Evolutionary conservation across 1,140 invertebrate species (phyloP).

Genomic region (Drosophila triauraria): DNA sequence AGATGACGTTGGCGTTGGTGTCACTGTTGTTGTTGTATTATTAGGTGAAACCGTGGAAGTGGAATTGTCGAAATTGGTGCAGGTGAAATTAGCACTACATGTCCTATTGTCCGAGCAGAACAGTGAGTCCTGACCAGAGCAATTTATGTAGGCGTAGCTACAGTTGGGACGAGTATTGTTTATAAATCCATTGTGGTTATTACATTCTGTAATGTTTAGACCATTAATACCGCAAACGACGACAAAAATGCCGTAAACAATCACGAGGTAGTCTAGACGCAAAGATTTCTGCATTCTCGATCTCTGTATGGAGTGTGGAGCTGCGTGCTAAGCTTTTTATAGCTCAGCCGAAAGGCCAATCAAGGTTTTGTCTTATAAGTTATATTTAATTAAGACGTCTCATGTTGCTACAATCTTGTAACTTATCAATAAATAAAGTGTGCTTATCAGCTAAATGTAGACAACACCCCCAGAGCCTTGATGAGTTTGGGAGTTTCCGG

Average conservation of each 20-base stretch:
- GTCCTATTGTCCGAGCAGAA: constrained; percentile 28
- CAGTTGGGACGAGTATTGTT: constrained; percentile 51
- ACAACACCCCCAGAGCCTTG: constrained; percentile 25
- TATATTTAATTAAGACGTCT: constrained; percentile 73
- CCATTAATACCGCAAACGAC: constrained; percentile 24
- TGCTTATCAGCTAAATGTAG: constrained; percentile 58
- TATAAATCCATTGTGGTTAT: constrained; percentile 8
- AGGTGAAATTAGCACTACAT: constrained; percentile 37
- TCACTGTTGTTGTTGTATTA: background rate
- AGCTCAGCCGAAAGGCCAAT: constrained; percentile 21
- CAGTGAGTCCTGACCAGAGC: constrained; percentile 37
- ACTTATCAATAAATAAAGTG: constrained; percentile 59
- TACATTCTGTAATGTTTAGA: constrained; percentile 52
- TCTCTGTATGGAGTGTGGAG: constrained; percentile 15
- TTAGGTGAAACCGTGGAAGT: constrained; percentile 1
- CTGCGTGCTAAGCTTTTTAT: constrained; percentile 66
- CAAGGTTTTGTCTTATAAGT: constrained; percentile 55
- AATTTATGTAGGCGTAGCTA: constrained; percentile 46
- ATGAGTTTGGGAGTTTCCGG: constrained; percentile 44
- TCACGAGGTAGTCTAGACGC: constrained; percentile 32
- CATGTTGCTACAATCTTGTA: constrained; percentile 47
- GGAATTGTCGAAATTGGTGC: constrained; percentile 2
- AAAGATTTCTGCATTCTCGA: constrained; percentile 58
- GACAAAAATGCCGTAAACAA: constrained; percentile 17
- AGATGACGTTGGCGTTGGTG: background rate